Evolutionary conservation across 2,888 invertebrate genomes (phyloP), one percentile per base, ranked within the genome.

Genomic region (Latrodectus elegans): DNA sequence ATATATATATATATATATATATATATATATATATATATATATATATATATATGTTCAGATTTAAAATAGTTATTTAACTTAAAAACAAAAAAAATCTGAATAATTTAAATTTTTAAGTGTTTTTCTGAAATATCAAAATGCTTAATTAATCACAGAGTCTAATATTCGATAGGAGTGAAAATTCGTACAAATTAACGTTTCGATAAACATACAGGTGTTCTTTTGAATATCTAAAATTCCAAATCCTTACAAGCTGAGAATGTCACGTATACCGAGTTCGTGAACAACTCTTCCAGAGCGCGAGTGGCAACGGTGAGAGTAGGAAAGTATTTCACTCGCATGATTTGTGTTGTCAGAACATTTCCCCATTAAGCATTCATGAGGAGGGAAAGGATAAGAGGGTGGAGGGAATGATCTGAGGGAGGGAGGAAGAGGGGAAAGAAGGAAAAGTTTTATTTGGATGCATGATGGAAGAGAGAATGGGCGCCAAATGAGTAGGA

Each of bases 331-430:
- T 60, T 60, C 14, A n/a, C n/a, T 60, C 60, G 60, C 12, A 60
- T 60, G 60, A 60, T 60, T 60, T 60, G 60, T 60, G 60, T 15
- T 60, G 60, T 60, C 60, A 60, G 60, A 60, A 60, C 60, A n/a
- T 60, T 60, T 60, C n/a, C 38, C 60, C n/a, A 60, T 60, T 60
- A 60, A 60, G 14, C 60, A 60, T 60, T 60, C 60, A 60, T 15
- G 60, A 60, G n/a, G 14, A 14, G 60, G 14, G 14, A n/a, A 15
- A n/a, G n/a, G 12, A 60, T 15, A 60, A 60, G 60, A 60, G 60
- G n/a, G n/a, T 6, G 60, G n/a, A 11, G 12, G n/a, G n/a, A 38
- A n/a, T 11, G 60, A 60, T 60, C 6, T 15, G n/a, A 60, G 60
- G 10, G 60, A 11, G n/a, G n/a, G 60, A 60, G 10, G 12, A 60